Percentiles rank a stretch among this genome's conserved stretches.
These are phyloP conservation scores for Danionella cerebrum DNA, from an alignment of 2,113 vertebrate species.

Conservation along the genomic window DNA sequence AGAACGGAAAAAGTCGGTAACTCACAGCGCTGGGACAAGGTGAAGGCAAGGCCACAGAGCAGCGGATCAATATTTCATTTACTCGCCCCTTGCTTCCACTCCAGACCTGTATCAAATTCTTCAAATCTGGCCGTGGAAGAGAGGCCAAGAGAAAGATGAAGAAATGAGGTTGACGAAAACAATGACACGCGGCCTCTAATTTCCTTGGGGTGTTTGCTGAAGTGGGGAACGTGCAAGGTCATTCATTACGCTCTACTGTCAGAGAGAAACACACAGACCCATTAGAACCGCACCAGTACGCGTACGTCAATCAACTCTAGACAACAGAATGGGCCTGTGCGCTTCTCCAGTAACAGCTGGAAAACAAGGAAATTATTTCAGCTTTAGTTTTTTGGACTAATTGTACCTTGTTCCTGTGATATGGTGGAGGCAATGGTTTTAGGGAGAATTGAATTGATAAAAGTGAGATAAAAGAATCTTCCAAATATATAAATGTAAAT, in stretches of 20 bases:
- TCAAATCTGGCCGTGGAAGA: constrained; percentile 71
- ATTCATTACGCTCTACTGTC: constrained; percentile 73
- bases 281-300: constrained; percentile 33
- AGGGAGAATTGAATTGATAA: too few relatives aligned
- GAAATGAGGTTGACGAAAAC: constrained; percentile 75
- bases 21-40: constrained; percentile 96
- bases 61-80: constrained; percentile 99
- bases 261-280: constrained; percentile 69
- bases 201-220: constrained; percentile 74
- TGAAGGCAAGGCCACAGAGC: constrained; percentile 98
- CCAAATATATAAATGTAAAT: too few relatives aligned
- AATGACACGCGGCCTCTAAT: constrained; percentile 54
- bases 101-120: constrained; percentile 93
- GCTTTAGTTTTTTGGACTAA: too few relatives aligned
- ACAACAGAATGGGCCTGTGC: constrained; percentile 57
- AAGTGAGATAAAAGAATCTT: too few relatives aligned
- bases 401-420: too few relatives aligned
- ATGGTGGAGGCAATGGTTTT: too few relatives aligned
- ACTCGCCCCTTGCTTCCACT: constrained; percentile 82
- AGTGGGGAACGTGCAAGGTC: constrained; percentile 64
- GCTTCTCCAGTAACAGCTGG: not conserved
- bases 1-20: constrained; percentile 98
- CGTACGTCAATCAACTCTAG: constrained; percentile 68
- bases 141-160: constrained; percentile 35
- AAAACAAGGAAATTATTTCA: not conserved